Percentiles rank a stretch among this genome's conserved stretches.
These are phyloP conservation scores for Anthonomus grandis DNA, from an alignment of 1,140 invertebrate genomes.

Conservation along the genomic window DNA sequence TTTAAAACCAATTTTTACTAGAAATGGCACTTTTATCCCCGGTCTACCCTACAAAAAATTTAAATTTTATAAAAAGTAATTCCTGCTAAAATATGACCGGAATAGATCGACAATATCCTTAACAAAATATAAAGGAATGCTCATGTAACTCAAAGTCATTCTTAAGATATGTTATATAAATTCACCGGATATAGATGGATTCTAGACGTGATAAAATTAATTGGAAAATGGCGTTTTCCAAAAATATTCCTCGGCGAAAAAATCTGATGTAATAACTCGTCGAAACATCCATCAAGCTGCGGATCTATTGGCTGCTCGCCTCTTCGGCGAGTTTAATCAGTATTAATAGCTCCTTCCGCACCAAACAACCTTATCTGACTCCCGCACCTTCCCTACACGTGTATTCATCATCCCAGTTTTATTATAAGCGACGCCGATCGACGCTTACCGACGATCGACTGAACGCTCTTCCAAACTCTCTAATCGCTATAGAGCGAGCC, in stretches of 20 bases:
- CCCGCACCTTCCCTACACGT: slow-evolving; percentile 28
- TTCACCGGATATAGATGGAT: too few species aligned
- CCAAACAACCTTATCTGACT: slow-evolving; percentile 26
- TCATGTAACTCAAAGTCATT: too few species aligned
- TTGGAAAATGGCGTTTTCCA: neutral
- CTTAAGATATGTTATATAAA: too few species aligned
- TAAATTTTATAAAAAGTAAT: too few species aligned
- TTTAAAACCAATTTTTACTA: too few species aligned
- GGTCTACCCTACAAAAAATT: too few species aligned
- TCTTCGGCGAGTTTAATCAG: slow-evolving; percentile 24
- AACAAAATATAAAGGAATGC: too few species aligned
- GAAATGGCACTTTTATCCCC: too few species aligned
- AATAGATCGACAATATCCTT: too few species aligned
- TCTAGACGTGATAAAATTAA: slow-evolving; percentile 7
- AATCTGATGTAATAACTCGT: slow-evolving; percentile 22
- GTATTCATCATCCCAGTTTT: slow-evolving; percentile 27
- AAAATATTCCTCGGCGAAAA: slow-evolving; percentile 3
- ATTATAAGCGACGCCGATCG: slow-evolving; percentile 19
- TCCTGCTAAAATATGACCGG: too few species aligned
- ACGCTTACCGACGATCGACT: too few species aligned
- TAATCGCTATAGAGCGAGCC: neutral
- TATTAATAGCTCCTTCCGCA: slow-evolving; percentile 29
- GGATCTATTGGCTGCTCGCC: slow-evolving; percentile 23
- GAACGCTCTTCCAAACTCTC: too few species aligned
- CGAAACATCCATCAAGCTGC: slow-evolving; percentile 23